These are phyloP conservation scores for Atopsyche davidsoni DNA, from an alignment of 1,140 invertebrate genomes.

Conservation along the genomic window DNA sequence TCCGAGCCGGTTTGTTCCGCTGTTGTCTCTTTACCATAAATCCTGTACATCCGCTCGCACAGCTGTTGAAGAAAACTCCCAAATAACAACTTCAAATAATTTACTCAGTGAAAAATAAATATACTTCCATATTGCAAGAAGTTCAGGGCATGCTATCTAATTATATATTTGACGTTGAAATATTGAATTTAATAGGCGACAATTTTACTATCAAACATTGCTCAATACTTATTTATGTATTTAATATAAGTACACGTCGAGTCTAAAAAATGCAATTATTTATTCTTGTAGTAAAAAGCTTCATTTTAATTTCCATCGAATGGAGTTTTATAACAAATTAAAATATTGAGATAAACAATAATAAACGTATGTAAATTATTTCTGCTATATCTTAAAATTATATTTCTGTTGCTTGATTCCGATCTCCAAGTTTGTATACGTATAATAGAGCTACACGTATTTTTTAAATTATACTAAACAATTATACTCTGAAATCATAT, in stretches of 20 bases:
- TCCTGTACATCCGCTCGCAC: slow-evolving; percentile 6
- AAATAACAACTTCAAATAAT: background rate
- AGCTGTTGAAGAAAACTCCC: background rate
- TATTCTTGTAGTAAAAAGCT: too few species aligned
- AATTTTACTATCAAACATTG: background rate
- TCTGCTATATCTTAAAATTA: too few species aligned
- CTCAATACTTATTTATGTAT: background rate
- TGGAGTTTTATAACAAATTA: too few species aligned
- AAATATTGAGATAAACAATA: background rate
- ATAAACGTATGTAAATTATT: slow-evolving; percentile 1
- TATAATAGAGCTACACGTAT: too few species aligned
- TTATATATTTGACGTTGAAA: background rate
- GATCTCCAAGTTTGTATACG: too few species aligned
- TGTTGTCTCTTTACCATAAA: slow-evolving; percentile 10
- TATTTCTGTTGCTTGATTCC: too few species aligned
- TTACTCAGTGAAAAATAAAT: background rate
- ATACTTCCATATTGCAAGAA: too few species aligned
- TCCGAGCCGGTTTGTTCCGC: slow-evolving; percentile 13
- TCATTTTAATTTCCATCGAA: too few species aligned
- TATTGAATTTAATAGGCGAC: background rate
- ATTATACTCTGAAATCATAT: too few species aligned
- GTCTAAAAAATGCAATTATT: too few species aligned
- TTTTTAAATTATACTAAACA: too few species aligned
- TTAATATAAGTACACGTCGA: background rate
- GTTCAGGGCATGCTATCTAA: background rate